Evolutionary conservation across 2,797 vertebrate genomes (phyloP).

Genomic region (Sciurus vulgaris): DNA sequence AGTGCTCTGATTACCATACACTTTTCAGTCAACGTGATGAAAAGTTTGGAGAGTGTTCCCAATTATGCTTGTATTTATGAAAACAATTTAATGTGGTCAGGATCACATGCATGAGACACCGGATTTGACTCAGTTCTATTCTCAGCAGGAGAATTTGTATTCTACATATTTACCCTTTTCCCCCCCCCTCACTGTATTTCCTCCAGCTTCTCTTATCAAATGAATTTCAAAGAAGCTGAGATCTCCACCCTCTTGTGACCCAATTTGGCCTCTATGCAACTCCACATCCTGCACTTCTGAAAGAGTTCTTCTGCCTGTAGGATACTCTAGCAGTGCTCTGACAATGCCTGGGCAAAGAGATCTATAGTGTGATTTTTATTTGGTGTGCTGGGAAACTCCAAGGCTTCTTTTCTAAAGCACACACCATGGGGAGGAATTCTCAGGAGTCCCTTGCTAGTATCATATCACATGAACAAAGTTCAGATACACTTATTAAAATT

Average conservation of each 20-base stretch:
- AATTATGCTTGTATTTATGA: background rate
- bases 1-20: background rate
- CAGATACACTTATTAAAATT: too few species aligned
- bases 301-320: background rate
- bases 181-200: background rate
- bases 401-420: background rate
- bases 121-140: background rate
- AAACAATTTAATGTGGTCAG: background rate
- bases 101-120: background rate
- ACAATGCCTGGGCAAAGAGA: rapidly evolving
- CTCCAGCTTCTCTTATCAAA: background rate
- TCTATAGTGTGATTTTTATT: background rate
- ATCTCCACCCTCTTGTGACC: background rate
- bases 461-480: too few species aligned
- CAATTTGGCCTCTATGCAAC: background rate
- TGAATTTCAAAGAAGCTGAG: background rate
- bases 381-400: background rate
- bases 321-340: background rate
- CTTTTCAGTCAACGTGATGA: too few species aligned
- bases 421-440: background rate
- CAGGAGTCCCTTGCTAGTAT: too few species aligned
- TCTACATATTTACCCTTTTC: too few species aligned
- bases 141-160: background rate
- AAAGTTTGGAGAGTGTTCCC: background rate
- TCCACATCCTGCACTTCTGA: background rate